Percentiles rank a stretch among this genome's conserved stretches.
Conservation (phyloP, 2,888 invertebrate species). For the Alcis repandata region DNA sequence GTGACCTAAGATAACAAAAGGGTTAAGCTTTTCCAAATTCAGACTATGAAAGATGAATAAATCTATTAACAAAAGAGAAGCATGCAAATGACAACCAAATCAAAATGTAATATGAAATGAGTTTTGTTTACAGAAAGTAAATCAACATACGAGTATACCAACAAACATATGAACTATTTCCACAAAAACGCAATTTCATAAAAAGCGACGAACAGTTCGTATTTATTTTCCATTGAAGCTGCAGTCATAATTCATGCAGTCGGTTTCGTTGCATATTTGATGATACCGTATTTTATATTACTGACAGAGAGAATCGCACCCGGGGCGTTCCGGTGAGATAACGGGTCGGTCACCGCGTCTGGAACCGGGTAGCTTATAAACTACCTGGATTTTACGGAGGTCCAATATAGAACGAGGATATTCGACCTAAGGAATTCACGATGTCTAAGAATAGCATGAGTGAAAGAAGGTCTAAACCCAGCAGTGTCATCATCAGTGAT, state of each 20-base stretch:
- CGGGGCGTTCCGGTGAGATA: slow-evolving; percentile 55
- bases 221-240: slow-evolving; percentile 61
- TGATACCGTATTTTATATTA: slow-evolving; percentile 65
- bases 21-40: slow-evolving; percentile 12
- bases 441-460: too few relatives aligned
- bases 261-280: slow-evolving; percentile 68
- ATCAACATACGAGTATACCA: neutral
- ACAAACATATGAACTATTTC: neutral
- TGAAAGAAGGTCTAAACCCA: too few relatives aligned
- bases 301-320: slow-evolving; percentile 57
- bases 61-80: neutral
- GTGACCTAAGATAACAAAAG: slow-evolving; percentile 20
- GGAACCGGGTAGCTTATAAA: neutral
- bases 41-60: neutral
- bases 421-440: too few relatives aligned
- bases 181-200: slow-evolving; percentile 16
- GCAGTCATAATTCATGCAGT: slow-evolving; percentile 62
- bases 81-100: neutral
- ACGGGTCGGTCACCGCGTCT: slow-evolving; percentile 44
- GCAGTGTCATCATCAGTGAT: too few relatives aligned
- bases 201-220: slow-evolving; percentile 46
- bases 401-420: neutral
- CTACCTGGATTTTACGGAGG: too few relatives aligned
- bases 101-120: too few relatives aligned
- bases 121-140: too few relatives aligned